Evolutionary conservation across 92 coral and sea anemone species (phyloP), one percentile per base, ranked within the genome.

Genomic region (Plumapathes pennacea): DNA sequence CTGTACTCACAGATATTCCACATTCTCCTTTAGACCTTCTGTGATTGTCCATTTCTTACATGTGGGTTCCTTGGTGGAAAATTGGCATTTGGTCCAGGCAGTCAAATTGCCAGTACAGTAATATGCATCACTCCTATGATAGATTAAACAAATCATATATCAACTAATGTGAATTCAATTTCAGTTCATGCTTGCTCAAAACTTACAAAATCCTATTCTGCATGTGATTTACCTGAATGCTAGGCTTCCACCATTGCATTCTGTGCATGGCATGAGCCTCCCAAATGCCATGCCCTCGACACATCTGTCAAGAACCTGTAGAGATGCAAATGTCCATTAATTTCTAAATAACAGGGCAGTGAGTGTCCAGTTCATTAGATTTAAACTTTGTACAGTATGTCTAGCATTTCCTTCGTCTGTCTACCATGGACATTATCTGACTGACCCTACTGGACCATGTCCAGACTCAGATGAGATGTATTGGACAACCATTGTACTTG

Each of bases 241-340:
- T 25, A 94, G 83, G 11, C 33, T 59, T 34, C 99, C 99, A 29
- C 58, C 74, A 25, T 74, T 77, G 49, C 99, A 94, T 52, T 94
- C 99, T 2, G 65, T 54, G 43, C 99, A 94, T 13, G 67, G 88
- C 44, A 78, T 69, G 44, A 94, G 62, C 46, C 81, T 70, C 18
- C 99, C 99, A 84, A 94, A 94, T 28, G 94, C 85, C 83, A 94
- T 80, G 18, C 99, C 99, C 80, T 92, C 98, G 31, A 96, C 68
- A 71, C 98, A 92, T 46, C 95, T 72, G 71, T 92, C 85, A 42
- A 92, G 82, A 14, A 92, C 57, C 98, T 92, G n/a, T n/a, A n/a
- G n/a, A n/a, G n/a, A n/a, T n/a, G n/a, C n/a, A n/a, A n/a, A n/a
- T n/a, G n/a, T n/a, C n/a, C n/a, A n/a, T n/a, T n/a, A n/a, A n/a